Conservation (phyloP, 2,113 vertebrate species). For the Pampusana beccarii region DNA sequence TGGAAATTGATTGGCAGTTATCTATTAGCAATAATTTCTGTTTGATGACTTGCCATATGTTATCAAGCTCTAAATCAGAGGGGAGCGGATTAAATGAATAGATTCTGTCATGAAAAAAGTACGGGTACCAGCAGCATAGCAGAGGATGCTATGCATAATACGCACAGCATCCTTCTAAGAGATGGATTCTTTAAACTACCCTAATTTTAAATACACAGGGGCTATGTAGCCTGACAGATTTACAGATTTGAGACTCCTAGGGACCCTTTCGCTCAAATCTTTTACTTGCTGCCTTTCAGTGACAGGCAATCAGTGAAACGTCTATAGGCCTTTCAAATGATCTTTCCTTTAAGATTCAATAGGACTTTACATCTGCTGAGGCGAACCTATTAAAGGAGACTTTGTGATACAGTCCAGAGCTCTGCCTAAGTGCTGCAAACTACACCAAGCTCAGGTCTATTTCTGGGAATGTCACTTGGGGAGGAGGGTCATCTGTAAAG, state of each 20-base stretch:
- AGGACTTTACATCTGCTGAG: slow-evolving; percentile 27
- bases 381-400: slow-evolving; percentile 15
- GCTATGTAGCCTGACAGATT: slow-evolving; percentile 33
- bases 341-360: slow-evolving; percentile 51
- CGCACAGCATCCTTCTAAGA: neutral
- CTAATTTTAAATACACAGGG: slow-evolving; percentile 35
- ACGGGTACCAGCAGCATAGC: slow-evolving; percentile 1
- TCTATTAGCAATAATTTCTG: slow-evolving; percentile 67
- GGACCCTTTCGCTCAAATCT: slow-evolving; percentile 39
- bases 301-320: slow-evolving; percentile 49
- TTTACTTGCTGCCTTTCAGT: slow-evolving; percentile 36
- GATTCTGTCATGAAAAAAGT: slow-evolving; percentile 43
- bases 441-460: neutral
- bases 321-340: slow-evolving; percentile 34
- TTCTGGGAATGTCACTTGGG: slow-evolving; percentile 4
- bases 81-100: slow-evolving; percentile 26
- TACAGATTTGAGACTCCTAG: slow-evolving; percentile 32
- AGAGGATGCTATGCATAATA: neutral
- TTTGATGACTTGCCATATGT: slow-evolving; percentile 67
- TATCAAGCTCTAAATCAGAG: slow-evolving; percentile 54
- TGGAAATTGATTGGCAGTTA: slow-evolving; percentile 71
- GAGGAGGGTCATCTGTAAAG: slow-evolving; percentile 41
- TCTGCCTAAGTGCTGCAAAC: slow-evolving; percentile 23
- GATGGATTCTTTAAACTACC: slow-evolving; percentile 39
- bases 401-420: slow-evolving; percentile 39